phyloP scores from a whole-genome alignment of 2,888 invertebrate genomes.

The Alviniconcha strummeri region DNA sequence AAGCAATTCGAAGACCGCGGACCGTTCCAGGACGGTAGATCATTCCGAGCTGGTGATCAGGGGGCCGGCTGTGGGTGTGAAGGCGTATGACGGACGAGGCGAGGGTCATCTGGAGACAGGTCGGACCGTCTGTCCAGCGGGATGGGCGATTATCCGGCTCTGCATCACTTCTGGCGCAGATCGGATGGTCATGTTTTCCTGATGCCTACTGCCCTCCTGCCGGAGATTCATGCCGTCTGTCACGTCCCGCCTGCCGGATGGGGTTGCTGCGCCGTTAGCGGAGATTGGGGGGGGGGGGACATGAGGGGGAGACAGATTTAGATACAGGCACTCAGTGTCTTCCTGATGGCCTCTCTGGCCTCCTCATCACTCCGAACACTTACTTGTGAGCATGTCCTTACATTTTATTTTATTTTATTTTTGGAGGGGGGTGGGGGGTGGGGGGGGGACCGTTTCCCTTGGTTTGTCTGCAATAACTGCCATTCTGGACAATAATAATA shows the following conservation, averaged over 20 bases:
- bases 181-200: neutral
- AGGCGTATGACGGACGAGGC: neutral
- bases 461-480: neutral
- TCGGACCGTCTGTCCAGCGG: neutral
- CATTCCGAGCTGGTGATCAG: too few relatives aligned
- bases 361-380: neutral
- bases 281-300: neutral
- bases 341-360: neutral
- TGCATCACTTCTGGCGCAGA: neutral
- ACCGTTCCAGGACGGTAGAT: too few relatives aligned
- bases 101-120: neutral
- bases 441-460: too few relatives aligned
- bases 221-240: neutral
- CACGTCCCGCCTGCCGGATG: neutral
- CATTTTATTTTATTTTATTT: too few relatives aligned
- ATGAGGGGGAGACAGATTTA: neutral
- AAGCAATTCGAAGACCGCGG: too few relatives aligned
- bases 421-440: too few relatives aligned
- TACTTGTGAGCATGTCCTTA: too few relatives aligned
- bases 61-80: too few relatives aligned
- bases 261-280: neutral
- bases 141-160: conserved; percentile 2
- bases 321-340: neutral
- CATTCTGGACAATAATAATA: neutral
- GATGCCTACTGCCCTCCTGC: neutral